Evolutionary conservation across 2,113 vertebrate species (phyloP).

Genomic region (Ophthalmolycus amberensis): DNA sequence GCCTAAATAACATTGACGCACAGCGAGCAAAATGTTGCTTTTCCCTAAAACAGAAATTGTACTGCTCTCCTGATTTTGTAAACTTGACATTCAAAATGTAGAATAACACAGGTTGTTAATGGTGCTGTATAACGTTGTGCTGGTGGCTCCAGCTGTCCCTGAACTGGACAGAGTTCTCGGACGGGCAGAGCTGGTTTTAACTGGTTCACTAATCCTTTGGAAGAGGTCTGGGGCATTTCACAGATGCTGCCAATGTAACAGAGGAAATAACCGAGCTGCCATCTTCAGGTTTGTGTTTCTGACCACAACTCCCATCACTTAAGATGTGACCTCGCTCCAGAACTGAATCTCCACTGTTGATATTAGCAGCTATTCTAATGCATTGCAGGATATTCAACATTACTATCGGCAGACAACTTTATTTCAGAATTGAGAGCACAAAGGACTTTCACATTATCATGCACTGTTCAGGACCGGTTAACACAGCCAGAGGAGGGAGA

Average conservation of each 20-base stretch:
- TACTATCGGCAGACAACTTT: neutral
- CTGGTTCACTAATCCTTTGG: slow-evolving; percentile 56
- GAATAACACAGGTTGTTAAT: neutral
- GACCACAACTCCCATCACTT: slow-evolving; percentile 24
- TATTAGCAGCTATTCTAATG: slow-evolving; percentile 7
- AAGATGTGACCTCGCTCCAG: neutral
- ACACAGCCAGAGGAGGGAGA: neutral
- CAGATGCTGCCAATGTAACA: slow-evolving; percentile 43
- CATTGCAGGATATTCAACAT: neutral
- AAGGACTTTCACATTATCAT: neutral
- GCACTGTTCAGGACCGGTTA: neutral
- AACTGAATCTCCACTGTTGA: neutral
- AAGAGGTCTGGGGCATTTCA: slow-evolving; percentile 49
- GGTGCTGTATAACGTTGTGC: neutral
- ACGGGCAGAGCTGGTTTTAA: slow-evolving; percentile 50
- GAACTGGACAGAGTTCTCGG: slow-evolving; percentile 16
- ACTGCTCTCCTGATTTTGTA: neutral
- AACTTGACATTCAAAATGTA: neutral
- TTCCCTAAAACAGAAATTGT: neutral
- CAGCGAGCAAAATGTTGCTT: too few relatives aligned
- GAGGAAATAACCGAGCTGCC: slow-evolving; percentile 52
- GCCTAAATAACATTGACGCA: neutral
- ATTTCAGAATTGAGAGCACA: neutral
- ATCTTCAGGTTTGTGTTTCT: slow-evolving; percentile 47
- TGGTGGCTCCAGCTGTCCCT: slow-evolving; percentile 64